Percentiles rank a stretch among this genome's conserved stretches.
Evolutionary conservation across 2,797 vertebrate species (phyloP).

Genomic region (Rhinichthys osculus): DNA sequence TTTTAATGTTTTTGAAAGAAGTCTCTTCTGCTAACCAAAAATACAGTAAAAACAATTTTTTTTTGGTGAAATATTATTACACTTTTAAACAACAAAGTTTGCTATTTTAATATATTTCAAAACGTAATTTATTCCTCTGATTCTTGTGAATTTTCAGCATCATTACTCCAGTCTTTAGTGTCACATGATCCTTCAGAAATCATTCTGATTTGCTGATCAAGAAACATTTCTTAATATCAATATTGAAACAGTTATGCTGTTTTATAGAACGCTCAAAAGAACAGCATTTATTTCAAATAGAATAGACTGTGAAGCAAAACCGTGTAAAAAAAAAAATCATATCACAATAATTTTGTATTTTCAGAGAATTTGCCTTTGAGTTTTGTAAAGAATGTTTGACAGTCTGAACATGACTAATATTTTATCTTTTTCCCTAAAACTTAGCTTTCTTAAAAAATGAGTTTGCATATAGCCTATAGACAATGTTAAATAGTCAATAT

Average conservation of each 20-base stretch:
- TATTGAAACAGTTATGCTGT: no score
- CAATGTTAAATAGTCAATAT: background rate
- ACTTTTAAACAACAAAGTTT: background rate
- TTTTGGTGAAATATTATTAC: no score
- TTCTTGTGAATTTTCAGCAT: background rate
- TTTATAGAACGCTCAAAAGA: background rate
- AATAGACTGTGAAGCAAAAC: background rate
- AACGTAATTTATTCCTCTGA: background rate
- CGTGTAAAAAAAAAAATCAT: background rate
- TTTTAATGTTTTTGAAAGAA: background rate
- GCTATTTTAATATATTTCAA: background rate
- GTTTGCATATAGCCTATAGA: background rate
- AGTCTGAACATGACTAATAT: background rate
- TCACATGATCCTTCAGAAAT: background rate
- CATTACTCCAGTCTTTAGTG: background rate
- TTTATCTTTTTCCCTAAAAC: background rate
- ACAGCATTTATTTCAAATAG: background rate
- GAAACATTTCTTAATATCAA: background rate
- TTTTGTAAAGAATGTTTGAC: background rate
- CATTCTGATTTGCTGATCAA: background rate
- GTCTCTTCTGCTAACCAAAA: no score
- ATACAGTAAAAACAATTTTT: no score
- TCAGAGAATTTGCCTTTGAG: background rate
- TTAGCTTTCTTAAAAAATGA: background rate
- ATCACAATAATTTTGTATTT: background rate